Percentiles rank a stretch among this genome's conserved stretches.
These are phyloP conservation scores for Magallana angulata DNA, from an alignment of 1,140 invertebrate species.

Conservation along the genomic window DNA sequence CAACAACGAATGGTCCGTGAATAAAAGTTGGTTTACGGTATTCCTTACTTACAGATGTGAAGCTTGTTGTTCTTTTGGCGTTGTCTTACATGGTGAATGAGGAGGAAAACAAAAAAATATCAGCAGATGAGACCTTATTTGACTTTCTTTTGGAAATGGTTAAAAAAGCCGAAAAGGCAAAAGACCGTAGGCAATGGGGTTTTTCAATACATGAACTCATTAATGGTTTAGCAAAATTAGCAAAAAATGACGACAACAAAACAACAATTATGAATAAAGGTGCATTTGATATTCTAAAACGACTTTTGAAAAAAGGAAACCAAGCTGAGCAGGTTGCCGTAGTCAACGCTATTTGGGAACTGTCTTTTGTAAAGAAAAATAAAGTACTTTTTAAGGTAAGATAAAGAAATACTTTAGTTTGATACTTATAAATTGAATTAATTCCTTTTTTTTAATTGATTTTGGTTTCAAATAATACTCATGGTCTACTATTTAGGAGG, in stretches of 20 bases:
- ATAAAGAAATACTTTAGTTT: too few species aligned
- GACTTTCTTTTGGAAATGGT: constrained; percentile 58
- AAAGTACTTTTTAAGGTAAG: constrained; percentile 45
- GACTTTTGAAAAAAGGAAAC: constrained; percentile 48
- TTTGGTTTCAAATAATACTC: too few species aligned
- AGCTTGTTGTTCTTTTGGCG: constrained; percentile 56
- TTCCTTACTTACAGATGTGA: constrained; percentile 53
- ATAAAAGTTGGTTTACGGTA: neutral
- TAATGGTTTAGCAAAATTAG: constrained; percentile 59
- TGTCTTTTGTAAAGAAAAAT: constrained; percentile 55
- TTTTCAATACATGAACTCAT: constrained; percentile 62
- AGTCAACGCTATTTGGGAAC: constrained; percentile 51
- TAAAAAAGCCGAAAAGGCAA: constrained; percentile 41
- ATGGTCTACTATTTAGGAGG: neutral
- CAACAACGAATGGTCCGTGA: too few species aligned
- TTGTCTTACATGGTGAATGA: constrained; percentile 66
- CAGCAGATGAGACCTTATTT: constrained; percentile 55
- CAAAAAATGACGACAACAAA: constrained; percentile 64
- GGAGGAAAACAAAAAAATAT: constrained; percentile 56
- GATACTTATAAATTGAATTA: neutral
- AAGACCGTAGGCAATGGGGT: constrained; percentile 52
- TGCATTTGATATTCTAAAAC: constrained; percentile 42
- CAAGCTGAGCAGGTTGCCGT: constrained; percentile 52
- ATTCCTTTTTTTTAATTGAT: too few species aligned
- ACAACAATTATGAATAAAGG: constrained; percentile 59